phyloP scores from a whole-genome alignment of 2,888 invertebrate genomes.

The Dexiosoma caninum region DNA sequence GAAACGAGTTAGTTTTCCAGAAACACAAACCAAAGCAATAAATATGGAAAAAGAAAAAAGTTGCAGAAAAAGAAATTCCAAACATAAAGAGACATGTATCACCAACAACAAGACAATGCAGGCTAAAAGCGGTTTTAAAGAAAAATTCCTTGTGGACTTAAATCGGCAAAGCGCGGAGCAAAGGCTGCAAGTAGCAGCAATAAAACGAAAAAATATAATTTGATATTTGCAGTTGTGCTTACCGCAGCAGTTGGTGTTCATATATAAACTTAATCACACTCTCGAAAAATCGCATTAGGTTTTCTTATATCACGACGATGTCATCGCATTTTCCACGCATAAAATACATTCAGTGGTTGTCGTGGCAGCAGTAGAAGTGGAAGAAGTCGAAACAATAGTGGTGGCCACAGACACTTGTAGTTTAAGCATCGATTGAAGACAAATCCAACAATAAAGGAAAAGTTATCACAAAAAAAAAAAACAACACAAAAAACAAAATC shows the following conservation, averaged over 20 bases:
- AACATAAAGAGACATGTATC: constrained; percentile 35
- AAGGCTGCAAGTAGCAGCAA: constrained; percentile 3
- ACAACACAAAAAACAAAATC: background rate
- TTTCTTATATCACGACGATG: constrained; percentile 76
- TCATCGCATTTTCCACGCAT: constrained; percentile 70
- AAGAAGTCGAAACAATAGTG: background rate
- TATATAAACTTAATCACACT: constrained; percentile 76
- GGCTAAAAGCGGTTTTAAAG: constrained; percentile 30
- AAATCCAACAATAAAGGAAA: background rate
- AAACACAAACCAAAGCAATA: constrained; percentile 43
- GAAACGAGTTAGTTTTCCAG: constrained; percentile 52
- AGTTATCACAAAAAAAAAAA: constrained; percentile 3
- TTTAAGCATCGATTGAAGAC: background rate
- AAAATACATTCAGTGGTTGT: constrained; percentile 55
- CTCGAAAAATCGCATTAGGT: constrained; percentile 76
- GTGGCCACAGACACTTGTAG: constrained; percentile 6
- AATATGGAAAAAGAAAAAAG: constrained; percentile 8
- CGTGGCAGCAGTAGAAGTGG: constrained; percentile 17
- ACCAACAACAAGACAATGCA: constrained; percentile 39
- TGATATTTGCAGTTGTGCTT: constrained; percentile 18
- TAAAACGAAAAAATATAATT: constrained; percentile 38
- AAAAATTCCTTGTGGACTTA: constrained; percentile 45
- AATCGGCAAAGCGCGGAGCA: constrained; percentile 32
- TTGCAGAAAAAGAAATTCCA: constrained; percentile 15
- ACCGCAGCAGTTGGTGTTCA: constrained; percentile 67